phyloP scores from a whole-genome alignment of 2,113 vertebrate species.

The Eretmochelys imbricata region DNA sequence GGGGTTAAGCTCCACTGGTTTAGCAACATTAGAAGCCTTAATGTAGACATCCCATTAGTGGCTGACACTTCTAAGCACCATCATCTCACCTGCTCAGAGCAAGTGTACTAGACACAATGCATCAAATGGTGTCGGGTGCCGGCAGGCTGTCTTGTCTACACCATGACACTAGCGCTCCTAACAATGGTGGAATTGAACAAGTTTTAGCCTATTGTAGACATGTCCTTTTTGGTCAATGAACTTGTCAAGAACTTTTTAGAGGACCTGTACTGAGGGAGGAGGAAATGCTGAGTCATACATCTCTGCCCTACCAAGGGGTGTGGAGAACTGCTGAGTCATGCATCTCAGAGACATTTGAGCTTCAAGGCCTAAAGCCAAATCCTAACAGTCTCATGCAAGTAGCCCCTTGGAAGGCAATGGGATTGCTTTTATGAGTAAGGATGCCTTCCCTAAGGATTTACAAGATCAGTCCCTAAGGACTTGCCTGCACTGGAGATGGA shows the following conservation, averaged over 20 bases:
- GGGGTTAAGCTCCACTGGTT: no score
- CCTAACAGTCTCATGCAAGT: accelerated
- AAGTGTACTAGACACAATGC: background rate
- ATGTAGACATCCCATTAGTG: no score
- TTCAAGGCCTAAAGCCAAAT: background rate
- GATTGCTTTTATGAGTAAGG: conserved; percentile 4
- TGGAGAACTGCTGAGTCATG: background rate
- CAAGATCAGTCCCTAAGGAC: background rate
- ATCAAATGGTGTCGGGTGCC: background rate
- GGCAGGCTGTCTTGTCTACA: no score
- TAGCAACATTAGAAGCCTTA: background rate
- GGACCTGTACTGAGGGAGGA: background rate
- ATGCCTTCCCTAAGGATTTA: background rate
- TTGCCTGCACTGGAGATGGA: accelerated
- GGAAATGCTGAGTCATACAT: conserved; percentile 30
- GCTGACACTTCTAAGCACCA: background rate
- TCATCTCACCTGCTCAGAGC: background rate
- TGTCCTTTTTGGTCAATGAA: background rate
- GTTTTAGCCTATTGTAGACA: background rate
- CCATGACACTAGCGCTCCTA: background rate
- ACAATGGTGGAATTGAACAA: background rate
- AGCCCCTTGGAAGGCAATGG: background rate
- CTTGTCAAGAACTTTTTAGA: background rate
- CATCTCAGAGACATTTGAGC: conserved; percentile 12
- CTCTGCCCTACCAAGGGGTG: background rate